These are phyloP conservation scores for Tetanocera ferruginea DNA, from an alignment of 2,888 invertebrate species.

Conservation along the genomic window DNA sequence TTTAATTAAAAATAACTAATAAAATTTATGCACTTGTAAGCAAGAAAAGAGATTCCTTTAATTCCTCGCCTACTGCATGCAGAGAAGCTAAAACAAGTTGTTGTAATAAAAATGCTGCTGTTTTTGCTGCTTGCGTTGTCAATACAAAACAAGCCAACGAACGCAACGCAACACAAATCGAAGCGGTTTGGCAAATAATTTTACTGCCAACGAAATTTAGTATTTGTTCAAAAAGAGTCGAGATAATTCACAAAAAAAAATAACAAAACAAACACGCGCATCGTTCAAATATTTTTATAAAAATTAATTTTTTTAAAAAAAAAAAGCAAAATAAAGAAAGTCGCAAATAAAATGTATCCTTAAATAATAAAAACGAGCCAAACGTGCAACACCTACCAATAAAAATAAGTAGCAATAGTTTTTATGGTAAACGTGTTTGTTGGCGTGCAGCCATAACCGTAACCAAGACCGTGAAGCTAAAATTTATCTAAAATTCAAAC, in stretches of 20 bases:
- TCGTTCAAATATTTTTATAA: not conserved
- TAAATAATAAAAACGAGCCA: not conserved
- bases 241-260: not conserved
- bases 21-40: not conserved
- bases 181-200: not conserved
- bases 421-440: not conserved
- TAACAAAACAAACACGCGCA: too few species aligned
- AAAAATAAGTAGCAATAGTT: not conserved
- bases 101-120: not conserved
- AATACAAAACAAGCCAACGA: slow-evolving; percentile 2
- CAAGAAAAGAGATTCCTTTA: too few species aligned
- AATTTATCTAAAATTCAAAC: not conserved
- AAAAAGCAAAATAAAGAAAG: not conserved
- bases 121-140: not conserved
- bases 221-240: not conserved
- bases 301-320: not conserved
- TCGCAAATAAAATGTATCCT: not conserved
- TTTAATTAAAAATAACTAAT: not conserved
- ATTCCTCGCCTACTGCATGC: too few species aligned
- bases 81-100: too few species aligned
- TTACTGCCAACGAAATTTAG: not conserved
- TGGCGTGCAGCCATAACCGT: not conserved
- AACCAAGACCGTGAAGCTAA: not conserved
- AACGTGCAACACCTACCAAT: not conserved
- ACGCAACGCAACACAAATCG: not conserved